These are phyloP conservation scores for Cyprinus carpio DNA, from an alignment of 2,113 vertebrate species.

Conservation along the genomic window DNA sequence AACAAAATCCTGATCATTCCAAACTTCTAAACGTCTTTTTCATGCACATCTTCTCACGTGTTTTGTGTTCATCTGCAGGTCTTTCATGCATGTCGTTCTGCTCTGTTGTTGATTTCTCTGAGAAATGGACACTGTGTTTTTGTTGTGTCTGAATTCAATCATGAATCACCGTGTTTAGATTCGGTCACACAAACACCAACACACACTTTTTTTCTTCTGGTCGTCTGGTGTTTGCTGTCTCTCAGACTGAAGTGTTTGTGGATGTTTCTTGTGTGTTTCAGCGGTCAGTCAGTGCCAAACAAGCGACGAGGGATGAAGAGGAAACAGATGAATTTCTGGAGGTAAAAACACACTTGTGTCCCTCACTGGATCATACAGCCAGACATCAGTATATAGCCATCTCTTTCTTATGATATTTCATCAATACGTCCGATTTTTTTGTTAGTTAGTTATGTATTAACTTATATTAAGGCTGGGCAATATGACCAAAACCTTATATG, in stretches of 20 bases:
- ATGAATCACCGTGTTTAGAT: neutral
- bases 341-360: slow-evolving; percentile 57
- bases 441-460: neutral
- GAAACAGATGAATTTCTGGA: slow-evolving; percentile 61
- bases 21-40: neutral
- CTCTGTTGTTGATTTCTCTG: slow-evolving; percentile 26
- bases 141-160: neutral
- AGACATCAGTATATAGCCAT: neutral
- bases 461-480: neutral
- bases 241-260: neutral
- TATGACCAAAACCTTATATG: neutral
- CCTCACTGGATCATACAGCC: too few relatives aligned
- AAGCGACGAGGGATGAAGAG: slow-evolving; percentile 45
- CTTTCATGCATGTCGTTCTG: neutral
- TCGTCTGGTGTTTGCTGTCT: neutral
- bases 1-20: too few relatives aligned
- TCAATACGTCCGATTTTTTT: neutral
- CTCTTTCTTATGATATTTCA: neutral
- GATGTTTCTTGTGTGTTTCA: neutral
- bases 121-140: neutral
- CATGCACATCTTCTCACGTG: neutral
- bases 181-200: neutral
- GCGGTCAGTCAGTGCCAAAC: slow-evolving; percentile 45
- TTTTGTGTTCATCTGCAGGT: slow-evolving; percentile 2
- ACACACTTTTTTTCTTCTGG: neutral